Conservation (phyloP, 2,888 invertebrate species). For the Autographa pulchrina region DNA sequence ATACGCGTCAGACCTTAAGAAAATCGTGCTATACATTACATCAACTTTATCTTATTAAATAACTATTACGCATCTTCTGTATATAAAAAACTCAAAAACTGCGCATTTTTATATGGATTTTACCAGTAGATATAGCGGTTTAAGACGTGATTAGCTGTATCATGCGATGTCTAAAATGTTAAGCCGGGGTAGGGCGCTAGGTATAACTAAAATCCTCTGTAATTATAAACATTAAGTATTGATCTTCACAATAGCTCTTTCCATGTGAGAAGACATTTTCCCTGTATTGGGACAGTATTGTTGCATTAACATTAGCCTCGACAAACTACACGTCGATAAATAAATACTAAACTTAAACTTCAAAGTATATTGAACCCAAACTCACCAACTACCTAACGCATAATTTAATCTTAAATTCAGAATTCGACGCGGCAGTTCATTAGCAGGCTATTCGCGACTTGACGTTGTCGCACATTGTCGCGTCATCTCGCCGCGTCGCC, state of each 20-base stretch:
- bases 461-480: slow-evolving; percentile 34
- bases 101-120: too few species aligned
- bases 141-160: too few species aligned
- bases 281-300: too few species aligned
- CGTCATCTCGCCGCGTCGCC: slow-evolving; percentile 22
- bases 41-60: slow-evolving; percentile 24
- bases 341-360: background rate
- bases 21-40: slow-evolving; percentile 39
- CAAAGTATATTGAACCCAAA: slow-evolving; percentile 7
- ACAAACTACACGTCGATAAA: slow-evolving; percentile 7
- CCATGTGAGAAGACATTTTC: too few species aligned
- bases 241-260: too few species aligned
- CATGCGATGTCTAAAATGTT: too few species aligned
- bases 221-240: too few species aligned
- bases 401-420: slow-evolving; percentile 28
- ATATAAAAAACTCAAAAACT: too few species aligned
- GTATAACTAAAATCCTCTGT: too few species aligned
- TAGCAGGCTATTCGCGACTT: slow-evolving; percentile 30
- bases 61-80: background rate
- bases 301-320: slow-evolving; percentile 19
- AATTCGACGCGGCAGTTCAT: slow-evolving; percentile 17
- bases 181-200: too few species aligned
- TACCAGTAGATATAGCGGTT: too few species aligned
- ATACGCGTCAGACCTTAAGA: slow-evolving; percentile 31
- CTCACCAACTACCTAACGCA: slow-evolving; percentile 13